phyloP scores from a whole-genome alignment of 2,888 invertebrate genomes.

The Apamea anceps region DNA sequence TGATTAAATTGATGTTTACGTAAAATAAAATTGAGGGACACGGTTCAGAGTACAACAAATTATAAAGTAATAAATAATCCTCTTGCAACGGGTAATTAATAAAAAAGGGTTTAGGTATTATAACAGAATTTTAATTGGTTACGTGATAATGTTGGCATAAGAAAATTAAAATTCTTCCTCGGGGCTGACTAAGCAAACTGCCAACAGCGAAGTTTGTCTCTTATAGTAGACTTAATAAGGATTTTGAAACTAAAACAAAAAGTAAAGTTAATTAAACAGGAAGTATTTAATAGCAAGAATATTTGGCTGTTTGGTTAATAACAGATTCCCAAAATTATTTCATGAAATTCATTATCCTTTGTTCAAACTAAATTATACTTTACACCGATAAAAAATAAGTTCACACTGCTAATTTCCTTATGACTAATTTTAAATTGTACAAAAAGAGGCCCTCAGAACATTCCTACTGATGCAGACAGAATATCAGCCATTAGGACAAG shows the following conservation, averaged over 20 bases:
- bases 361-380: neutral
- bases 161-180: slow-evolving; percentile 76
- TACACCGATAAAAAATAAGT: neutral
- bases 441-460: neutral
- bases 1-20: slow-evolving; percentile 11
- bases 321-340: neutral
- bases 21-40: slow-evolving; percentile 33
- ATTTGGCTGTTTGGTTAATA: neutral
- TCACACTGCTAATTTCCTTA: no score
- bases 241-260: slow-evolving; percentile 46
- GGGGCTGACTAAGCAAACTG: slow-evolving; percentile 65
- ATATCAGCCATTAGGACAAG: slow-evolving; percentile 39
- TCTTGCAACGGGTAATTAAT: slow-evolving; percentile 76
- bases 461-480: slow-evolving; percentile 31
- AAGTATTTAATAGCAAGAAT: slow-evolving; percentile 2
- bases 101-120: slow-evolving; percentile 71
- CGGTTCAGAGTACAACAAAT: slow-evolving; percentile 59
- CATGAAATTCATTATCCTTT: neutral
- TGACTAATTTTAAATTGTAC: neutral
- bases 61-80: slow-evolving; percentile 75
- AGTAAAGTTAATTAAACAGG: slow-evolving; percentile 26
- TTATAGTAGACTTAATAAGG: slow-evolving; percentile 53
- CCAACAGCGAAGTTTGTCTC: slow-evolving; percentile 59
- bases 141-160: slow-evolving; percentile 79
- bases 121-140: slow-evolving; percentile 81